Percentiles rank a stretch among this genome's conserved stretches.
These are phyloP conservation scores for Gymnoscelis rufifasciata DNA, from an alignment of 2,888 invertebrate species.

Conservation along the genomic window DNA sequence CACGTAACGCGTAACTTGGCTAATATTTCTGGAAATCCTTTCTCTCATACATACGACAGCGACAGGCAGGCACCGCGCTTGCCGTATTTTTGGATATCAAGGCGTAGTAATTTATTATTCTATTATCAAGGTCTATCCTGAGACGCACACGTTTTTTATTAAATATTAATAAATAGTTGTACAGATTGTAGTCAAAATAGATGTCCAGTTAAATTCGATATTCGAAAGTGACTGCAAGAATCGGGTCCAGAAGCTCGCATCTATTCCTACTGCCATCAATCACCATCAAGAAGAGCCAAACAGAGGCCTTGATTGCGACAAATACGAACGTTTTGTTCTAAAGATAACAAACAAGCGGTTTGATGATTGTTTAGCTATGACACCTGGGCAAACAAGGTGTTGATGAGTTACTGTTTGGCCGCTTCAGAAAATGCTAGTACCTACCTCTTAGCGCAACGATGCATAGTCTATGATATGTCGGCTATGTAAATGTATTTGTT, in stretches of 20 bases:
- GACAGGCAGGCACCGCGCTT: no score
- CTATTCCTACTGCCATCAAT: constrained; percentile 10
- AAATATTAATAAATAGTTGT: no score
- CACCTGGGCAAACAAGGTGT: constrained; percentile 16
- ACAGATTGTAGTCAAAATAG: no score
- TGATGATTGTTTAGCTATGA: constrained; percentile 11
- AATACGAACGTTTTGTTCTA: constrained; percentile 16
- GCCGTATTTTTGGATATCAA: no score
- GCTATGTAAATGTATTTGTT: no score
- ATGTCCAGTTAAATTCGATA: no score
- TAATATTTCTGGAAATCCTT: no score
- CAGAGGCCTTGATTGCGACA: constrained; percentile 7
- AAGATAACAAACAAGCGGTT: constrained; percentile 10
- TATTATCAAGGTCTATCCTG: no score
- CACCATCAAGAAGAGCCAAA: constrained; percentile 1
- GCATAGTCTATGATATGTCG: not conserved
- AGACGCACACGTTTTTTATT: no score
- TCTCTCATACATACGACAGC: no score
- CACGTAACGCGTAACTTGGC: no score
- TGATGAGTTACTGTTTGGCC: constrained; percentile 7
- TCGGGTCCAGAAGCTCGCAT: not conserved
- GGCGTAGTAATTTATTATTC: no score
- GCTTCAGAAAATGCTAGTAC: not conserved
- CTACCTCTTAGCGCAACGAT: constrained; percentile 2
- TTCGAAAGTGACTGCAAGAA: not conserved